Evolutionary conservation across 2,113 vertebrate species (phyloP), one percentile per base, ranked within the genome.

Genomic region (Hemichromis elongatus): DNA sequence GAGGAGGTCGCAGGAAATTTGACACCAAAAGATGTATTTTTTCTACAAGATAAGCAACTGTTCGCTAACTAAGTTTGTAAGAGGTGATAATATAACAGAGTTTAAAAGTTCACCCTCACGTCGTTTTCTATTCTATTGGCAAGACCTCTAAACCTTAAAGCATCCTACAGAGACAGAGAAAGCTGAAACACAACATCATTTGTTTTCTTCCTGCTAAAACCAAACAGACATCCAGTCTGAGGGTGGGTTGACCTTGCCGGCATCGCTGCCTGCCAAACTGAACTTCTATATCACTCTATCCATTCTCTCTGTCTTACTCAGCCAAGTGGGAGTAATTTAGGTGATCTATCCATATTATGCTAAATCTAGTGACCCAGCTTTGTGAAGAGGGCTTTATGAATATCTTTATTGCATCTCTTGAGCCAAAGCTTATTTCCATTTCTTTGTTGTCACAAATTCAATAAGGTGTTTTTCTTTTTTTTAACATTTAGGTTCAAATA

Each of bases 321-420:
- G 70, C 84, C 90, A 92, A 88, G 73, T 81, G 52, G 82, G 47
- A 90, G 90, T 92, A 88, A 91, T 86, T 85, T 77, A 89, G 83
- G 82, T 89, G 81, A 92, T 92, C 91, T 89, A 90, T 89, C 77
- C 45, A 82, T 63, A 92, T 94, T 89, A 92, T 86, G 87, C 50
- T 53, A 84, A 86, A n/a, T 14, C 79, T 47, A 59, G 80, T 90
- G 75, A 86, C 79, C 77, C 47, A 16, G 3, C 80, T 85, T 85
- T 86, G 56, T 88, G 24, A 87, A 57, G 37, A 84, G 26, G 78
- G 63, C 57, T 82, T 87, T 85, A 85, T 88, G 79, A 88, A 90
- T 86, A 84, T 90, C 68, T 84, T 82, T 86, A 89, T 89, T 84
- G 50, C 70, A 80, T 91, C 86, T 85, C 73, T 59, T 77, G 40